These are phyloP conservation scores for Tautogolabrus adspersus DNA, from an alignment of 2,113 vertebrate genomes.

Conservation along the genomic window DNA sequence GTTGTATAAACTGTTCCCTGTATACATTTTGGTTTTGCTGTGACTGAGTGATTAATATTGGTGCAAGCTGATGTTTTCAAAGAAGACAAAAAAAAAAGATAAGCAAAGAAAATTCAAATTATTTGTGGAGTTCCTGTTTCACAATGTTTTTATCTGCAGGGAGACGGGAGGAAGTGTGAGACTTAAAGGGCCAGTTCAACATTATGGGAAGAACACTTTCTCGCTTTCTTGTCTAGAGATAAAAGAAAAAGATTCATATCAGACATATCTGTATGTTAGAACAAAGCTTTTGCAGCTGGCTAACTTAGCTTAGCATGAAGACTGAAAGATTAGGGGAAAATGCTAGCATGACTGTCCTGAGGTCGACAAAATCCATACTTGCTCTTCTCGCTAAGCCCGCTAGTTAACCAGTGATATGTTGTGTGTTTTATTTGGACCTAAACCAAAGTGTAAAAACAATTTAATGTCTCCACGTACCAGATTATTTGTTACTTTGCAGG, in stretches of 20 bases:
- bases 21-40: conserved; percentile 52
- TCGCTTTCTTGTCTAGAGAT: conserved; percentile 3
- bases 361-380: neutral
- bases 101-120: conserved; percentile 34
- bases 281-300: neutral
- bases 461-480: too few relatives aligned
- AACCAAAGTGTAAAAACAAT: neutral
- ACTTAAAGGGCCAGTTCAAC: conserved; percentile 26
- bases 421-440: neutral
- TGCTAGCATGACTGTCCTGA: neutral
- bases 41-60: conserved; percentile 53
- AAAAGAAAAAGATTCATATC: neutral
- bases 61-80: conserved; percentile 38
- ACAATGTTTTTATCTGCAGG: conserved; percentile 66
- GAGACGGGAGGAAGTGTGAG: conserved; percentile 53
- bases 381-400: neutral
- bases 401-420: neutral
- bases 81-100: conserved; percentile 4
- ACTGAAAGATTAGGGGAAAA: neutral
- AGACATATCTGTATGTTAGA: neutral
- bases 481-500: neutral
- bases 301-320: conserved; percentile 9
- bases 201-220: conserved; percentile 7
- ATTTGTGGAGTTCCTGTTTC: conserved; percentile 64
- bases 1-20: conserved; percentile 56